Evolutionary conservation across 2,888 invertebrate genomes (phyloP), one percentile per base, ranked within the genome.

Genomic region (Endomychus coccineus): DNA sequence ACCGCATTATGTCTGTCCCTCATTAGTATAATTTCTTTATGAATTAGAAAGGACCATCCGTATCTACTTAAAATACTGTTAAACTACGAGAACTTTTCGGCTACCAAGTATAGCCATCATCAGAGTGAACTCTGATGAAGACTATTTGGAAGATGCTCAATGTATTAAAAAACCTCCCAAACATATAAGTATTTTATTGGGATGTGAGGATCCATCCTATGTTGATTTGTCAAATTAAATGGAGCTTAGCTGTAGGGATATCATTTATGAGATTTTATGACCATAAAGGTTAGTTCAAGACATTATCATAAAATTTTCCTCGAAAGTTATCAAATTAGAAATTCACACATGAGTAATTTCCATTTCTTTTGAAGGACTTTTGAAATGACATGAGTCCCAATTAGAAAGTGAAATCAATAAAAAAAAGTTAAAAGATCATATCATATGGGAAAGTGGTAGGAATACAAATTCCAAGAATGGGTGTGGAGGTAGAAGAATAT

Each of bases 191-290:
- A 63, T 87, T 30, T 66, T 86, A 27, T 66, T 83, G 30, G 80
- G 80, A 33, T 67, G 60, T 36, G 71, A 71, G 52, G 66, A 75
- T 42, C 75, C 76, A 23, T 71, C 77, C 3, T 65, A 72, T 36
- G 56, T 60, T 44, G 78, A 80, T 55, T 62, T 90, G 42, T 75
- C 79, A 16, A 79, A 78, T 88, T 32, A 67, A 78, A 35, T 91
- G 88, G 83, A 80, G 83, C 51, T 69, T 85, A 33, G 69, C 78
- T 33, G 71, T 81, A 56, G 82, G 82, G 46, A 79, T 90, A 52
- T 75, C 82, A 35, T 82, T 77, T 64, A 68, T 91, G 56, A 89
- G 83, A 66, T 80, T 90, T 56, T 84, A 88, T 64, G 89, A 91
- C 68, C 71, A 77, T 51, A 75, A 78, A 66, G 86, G 84, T 83